Base-by-base conservation (phyloP, 2,888 invertebrate genomes). In the Pediacus dermestoides region DNA sequence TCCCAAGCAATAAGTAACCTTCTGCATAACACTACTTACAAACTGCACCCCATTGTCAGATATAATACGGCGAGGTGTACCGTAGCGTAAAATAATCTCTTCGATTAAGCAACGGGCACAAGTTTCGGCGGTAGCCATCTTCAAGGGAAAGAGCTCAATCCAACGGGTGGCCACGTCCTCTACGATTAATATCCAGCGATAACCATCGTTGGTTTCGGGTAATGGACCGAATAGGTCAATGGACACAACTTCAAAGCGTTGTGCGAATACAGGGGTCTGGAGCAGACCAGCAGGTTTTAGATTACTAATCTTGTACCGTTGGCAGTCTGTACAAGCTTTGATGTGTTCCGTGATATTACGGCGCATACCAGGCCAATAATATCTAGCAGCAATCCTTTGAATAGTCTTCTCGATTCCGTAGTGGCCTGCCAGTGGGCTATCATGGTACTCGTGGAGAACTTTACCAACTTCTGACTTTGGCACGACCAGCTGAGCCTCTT, bases 31-130 rank as follows among this genome's bases (percentile, higher is more conserved):
- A n/a, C n/a, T n/a, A n/a, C n/a, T n/a, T n/a, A n/a, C n/a, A n/a
- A n/a, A n/a, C n/a, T n/a, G n/a, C 42, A 2, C 32, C 4, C 59
- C 67, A 37, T 67, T 68, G 38, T 69, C 66, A 16, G 54, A 56
- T 1, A 58, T 55, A 1, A 68, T 30, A 28, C 55, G 31, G 2
- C 64, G 15, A 0, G 65, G 64, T 1, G 53, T 33, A 1, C 66
- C 66, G 44, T 57, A 65, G 1, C 65, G 48, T 2, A 58, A 42
- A 12, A 55, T 44, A 10, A 58, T 38, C 37, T 61, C 56, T 14
- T 56, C 42, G 4, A 59, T 38, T 13, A 60, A 39, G 48, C n/a
- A n/a, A n/a, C n/a, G n/a, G n/a, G n/a, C n/a, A n/a, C n/a, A n/a
- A n/a, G n/a, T n/a, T n/a, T n/a, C 48, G 4, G 55, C 46, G 2